These are phyloP conservation scores for Peromyscus nudipes DNA, from an alignment of 2,797 vertebrate genomes.

Conservation along the genomic window DNA sequence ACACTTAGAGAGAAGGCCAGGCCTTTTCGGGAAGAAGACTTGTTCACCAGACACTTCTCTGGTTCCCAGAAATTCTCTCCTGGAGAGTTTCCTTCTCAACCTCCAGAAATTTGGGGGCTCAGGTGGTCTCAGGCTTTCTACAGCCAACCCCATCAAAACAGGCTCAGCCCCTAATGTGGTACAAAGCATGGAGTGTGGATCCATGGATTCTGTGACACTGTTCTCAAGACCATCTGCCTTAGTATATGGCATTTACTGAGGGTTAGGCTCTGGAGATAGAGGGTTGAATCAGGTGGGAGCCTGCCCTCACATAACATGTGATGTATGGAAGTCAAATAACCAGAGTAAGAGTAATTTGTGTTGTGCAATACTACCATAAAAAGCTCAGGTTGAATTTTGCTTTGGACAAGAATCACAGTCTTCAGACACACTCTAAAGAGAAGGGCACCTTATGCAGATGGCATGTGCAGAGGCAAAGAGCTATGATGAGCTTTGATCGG, in stretches of 20 bases:
- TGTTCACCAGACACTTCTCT: background rate
- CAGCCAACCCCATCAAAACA: background rate
- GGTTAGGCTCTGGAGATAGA: background rate
- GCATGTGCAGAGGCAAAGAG: background rate
- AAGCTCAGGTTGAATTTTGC: background rate
- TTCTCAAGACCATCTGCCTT: background rate
- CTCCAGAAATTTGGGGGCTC: background rate
- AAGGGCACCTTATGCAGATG: background rate
- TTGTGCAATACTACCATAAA: background rate
- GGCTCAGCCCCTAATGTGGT: background rate
- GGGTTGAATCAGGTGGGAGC: background rate
- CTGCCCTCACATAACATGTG: background rate
- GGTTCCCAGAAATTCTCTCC: background rate
- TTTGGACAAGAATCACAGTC: background rate
- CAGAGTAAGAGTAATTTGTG: background rate
- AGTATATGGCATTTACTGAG: background rate
- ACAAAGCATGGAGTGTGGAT: background rate
- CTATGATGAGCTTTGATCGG: background rate
- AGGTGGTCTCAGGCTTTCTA: background rate
- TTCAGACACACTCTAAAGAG: background rate
- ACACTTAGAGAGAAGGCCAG: background rate
- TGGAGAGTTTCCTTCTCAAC: background rate
- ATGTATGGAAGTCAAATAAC: background rate
- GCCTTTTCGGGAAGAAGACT: background rate
- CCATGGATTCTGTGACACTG: background rate